Evolutionary conservation across 2,888 invertebrate species (phyloP).

Genomic region (Ectemnius cavifrons): DNA sequence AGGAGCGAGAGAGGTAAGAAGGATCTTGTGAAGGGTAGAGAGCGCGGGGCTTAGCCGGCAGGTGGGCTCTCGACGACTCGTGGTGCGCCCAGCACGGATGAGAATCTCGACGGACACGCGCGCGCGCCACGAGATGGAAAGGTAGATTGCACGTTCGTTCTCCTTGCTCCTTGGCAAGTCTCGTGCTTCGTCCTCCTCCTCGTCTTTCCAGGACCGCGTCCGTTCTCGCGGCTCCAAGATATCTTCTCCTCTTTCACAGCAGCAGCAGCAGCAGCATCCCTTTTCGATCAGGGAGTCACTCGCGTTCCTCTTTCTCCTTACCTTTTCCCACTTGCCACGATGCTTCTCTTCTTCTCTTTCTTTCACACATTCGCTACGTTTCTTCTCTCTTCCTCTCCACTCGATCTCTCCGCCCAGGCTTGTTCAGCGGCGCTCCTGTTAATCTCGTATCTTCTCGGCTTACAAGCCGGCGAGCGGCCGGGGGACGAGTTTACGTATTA

Average conservation of each 20-base stretch:
- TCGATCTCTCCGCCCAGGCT: not conserved
- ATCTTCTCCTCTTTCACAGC: conserved; percentile 53
- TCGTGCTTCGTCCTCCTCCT: conserved; percentile 51
- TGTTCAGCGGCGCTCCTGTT: conserved; percentile 48
- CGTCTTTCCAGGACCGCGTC: conserved; percentile 13
- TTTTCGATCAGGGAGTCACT: conserved; percentile 35
- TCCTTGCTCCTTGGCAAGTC: conserved; percentile 52
- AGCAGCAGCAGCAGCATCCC: not conserved
- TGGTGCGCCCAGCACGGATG: conserved; percentile 61
- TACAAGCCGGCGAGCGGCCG: conserved; percentile 49
- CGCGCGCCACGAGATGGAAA: conserved; percentile 76
- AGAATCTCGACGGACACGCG: conserved; percentile 74
- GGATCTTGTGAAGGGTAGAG: conserved; percentile 22
- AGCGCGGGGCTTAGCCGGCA: conserved; percentile 61
- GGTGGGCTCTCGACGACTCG: conserved; percentile 71
- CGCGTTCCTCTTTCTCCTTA: too few relatives aligned
- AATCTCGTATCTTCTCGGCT: conserved; percentile 61
- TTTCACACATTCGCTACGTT: conserved; percentile 19
- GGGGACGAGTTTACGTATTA: conserved; percentile 58
- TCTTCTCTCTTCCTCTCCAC: not conserved
- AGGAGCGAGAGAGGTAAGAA: conserved; percentile 17
- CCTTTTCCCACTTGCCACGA: conserved; percentile 10
- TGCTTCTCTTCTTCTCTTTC: conserved; percentile 6
- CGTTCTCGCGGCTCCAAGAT: conserved; percentile 39
- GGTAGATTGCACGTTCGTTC: conserved; percentile 69